Percentiles rank a stretch among this genome's conserved stretches.
Conservation (phyloP, 2,113 vertebrate species). For the Platichthys flesus region DNA sequence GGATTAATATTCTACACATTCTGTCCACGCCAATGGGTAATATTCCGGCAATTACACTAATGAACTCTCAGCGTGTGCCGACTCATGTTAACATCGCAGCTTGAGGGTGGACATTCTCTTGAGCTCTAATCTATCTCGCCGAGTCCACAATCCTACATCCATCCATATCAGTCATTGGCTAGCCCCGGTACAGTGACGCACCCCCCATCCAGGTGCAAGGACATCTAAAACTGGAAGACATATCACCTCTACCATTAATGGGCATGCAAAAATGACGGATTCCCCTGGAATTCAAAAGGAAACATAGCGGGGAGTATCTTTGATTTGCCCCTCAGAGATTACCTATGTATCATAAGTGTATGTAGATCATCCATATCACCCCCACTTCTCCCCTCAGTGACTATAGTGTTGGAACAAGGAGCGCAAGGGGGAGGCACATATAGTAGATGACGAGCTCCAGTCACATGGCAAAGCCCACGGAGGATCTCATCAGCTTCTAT, state of each 20-base stretch:
- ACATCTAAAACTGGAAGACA: slow-evolving; percentile 74
- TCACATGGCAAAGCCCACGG: slow-evolving; percentile 80
- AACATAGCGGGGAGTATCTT: slow-evolving; percentile 64
- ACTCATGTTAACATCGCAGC: slow-evolving; percentile 73
- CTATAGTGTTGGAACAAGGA: slow-evolving; percentile 57
- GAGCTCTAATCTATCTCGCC: slow-evolving; percentile 63
- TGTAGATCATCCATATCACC: slow-evolving; percentile 70
- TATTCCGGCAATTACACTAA: slow-evolving; percentile 78
- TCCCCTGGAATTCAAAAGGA: slow-evolving; percentile 71
- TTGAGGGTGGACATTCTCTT: slow-evolving; percentile 72
- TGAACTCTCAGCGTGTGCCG: slow-evolving; percentile 70
- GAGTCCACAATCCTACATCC: slow-evolving; percentile 42
- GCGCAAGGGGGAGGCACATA: slow-evolving; percentile 71
- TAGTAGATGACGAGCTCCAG: slow-evolving; percentile 74
- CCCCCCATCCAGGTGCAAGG: slow-evolving; percentile 63
- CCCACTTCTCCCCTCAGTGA: slow-evolving; percentile 24
- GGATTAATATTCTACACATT: slow-evolving; percentile 75
- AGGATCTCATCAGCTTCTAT: slow-evolving; percentile 85
- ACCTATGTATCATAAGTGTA: slow-evolving; percentile 76
- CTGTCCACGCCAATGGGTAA: slow-evolving; percentile 74
- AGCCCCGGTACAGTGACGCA: slow-evolving; percentile 52
- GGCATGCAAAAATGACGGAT: slow-evolving; percentile 71
- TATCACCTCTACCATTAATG: slow-evolving; percentile 71
- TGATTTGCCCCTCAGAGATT: slow-evolving; percentile 76
- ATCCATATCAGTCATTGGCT: slow-evolving; percentile 65